Base-by-base conservation (phyloP, 2,113 vertebrate genomes). In the Neofelis nebulosa region DNA sequence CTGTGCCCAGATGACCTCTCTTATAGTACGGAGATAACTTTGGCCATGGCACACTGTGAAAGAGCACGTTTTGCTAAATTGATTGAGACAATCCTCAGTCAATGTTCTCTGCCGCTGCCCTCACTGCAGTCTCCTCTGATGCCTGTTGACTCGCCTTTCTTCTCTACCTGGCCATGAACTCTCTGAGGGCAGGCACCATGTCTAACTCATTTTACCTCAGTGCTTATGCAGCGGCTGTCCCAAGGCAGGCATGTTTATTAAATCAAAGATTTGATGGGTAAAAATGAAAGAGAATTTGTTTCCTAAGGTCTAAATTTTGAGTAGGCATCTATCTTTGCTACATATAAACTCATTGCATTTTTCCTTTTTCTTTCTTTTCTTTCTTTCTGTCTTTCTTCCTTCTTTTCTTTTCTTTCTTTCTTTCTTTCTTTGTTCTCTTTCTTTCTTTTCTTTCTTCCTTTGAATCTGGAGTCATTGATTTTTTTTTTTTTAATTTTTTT, bases 261-360 rank as follows among this genome's bases (percentile, higher is more conserved):
- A 90, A 68, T 78, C 27, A 85, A 68, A 92, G 13, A 4, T 79
- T 61, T 0, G 0, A 18, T n/a, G 41, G 8, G 12, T 33, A 14
- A 48, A 92, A 95, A 90, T 63, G n/a, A 69, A 93, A 87, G 41
- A 86, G 5, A 71, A 83, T 73, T 80, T 86, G 21, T 50, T 85
- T 81, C 10, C 31, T 55, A n/a, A 96, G 96, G 33, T 88, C 55
- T 61, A 93, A n/a, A 93, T 76, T 86, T 89, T 21, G 21, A 71
- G 66, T 50, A 52, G 38, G 63, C 21, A 84, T 31, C 21, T 52
- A 45, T 52, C 52, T 93, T 73, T 91, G 63, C 48, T 89, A 80
- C 29, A 66, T 33, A 65, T 16, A 94, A 15, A 83, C 7, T 45
- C 29, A 19, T n/a, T 73, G 52, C 18, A 36, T 76, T 89, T 73